These are phyloP conservation scores for Camponotus fellah DNA, from an alignment of 2,888 invertebrate species.

Conservation along the genomic window DNA sequence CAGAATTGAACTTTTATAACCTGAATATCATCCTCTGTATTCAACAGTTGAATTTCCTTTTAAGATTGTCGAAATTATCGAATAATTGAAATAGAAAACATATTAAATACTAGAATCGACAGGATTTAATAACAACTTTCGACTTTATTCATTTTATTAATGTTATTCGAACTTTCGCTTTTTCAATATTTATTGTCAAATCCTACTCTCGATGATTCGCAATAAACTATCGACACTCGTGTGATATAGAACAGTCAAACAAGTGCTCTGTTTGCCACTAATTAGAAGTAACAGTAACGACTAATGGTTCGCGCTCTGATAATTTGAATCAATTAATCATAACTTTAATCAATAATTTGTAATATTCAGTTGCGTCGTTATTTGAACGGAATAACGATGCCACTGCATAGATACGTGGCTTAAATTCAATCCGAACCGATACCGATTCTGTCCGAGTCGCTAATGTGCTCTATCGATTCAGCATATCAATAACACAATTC, in stretches of 20 bases:
- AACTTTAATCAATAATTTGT: slow-evolving; percentile 24
- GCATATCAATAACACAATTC: slow-evolving; percentile 41
- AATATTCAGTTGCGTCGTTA: background rate
- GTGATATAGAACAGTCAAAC: background rate
- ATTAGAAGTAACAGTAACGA: slow-evolving; percentile 1
- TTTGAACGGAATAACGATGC: slow-evolving; percentile 8
- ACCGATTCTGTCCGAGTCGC: slow-evolving; percentile 9
- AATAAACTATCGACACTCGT: background rate
- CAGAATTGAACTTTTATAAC: slow-evolving; percentile 68
- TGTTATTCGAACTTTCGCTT: background rate
- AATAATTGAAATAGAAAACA: slow-evolving; percentile 18
- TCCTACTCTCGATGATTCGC: background rate
- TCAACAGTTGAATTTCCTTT: slow-evolving; percentile 50
- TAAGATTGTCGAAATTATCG: slow-evolving; percentile 20
- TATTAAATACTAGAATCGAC: slow-evolving; percentile 51
- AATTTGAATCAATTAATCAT: slow-evolving; percentile 11
- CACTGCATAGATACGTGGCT: background rate
- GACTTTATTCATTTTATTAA: slow-evolving; percentile 61
- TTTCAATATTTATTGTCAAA: slow-evolving; percentile 6
- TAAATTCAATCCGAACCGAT: background rate
- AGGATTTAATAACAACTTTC: slow-evolving; percentile 63
- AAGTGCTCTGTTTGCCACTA: slow-evolving; percentile 6
- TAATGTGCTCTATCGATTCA: slow-evolving; percentile 47
- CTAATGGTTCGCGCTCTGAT: slow-evolving; percentile 20
- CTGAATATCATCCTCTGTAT: slow-evolving; percentile 71